Evolutionary conservation across 30 jellyfish, hydroid and myxozoan species (phyloP), one percentile per base, ranked within the genome.

Genomic region (Haliclystus octoradiatus): DNA sequence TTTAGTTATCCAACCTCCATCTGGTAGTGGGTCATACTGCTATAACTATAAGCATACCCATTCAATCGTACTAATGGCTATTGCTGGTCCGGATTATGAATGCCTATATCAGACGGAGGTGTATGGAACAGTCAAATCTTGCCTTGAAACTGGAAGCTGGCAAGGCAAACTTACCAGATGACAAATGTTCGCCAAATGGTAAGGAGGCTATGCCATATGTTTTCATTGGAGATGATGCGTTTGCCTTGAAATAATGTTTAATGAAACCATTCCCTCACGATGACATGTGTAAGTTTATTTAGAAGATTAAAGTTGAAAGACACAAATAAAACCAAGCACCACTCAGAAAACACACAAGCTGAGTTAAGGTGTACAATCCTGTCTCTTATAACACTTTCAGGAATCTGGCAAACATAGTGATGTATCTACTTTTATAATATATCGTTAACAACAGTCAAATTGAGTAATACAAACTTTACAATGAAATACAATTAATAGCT

Each of bases 141-240:
- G 14, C 9, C 19, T 40, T 19, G 31, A 62, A 76, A 62, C 30
- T 73, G 33, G 84, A 73, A 40, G 61, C 61, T 23, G 68, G 69
- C 22, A 57, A 34, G 22, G 27, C 33, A 26, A 23, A 34, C 63
- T 2, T 73, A 24, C 84, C 84, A 27, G 69, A 46, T 57, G 47
- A n/a, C 26, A 47, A 26, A 25, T 23, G 66, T 63, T 76, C 52
- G 23, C 74, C 62, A 19, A 49, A 49, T 72, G 9, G 85, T 63
- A 23, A 12, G 19, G 50, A n/a, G 31, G 49, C 33, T 32, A 67
- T 79, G 23, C 85, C 79, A 24, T 62, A 74, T 50, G 79, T 82
- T 26, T 50, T 82, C 64, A 33, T 67, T 66, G 78, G 79, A 15
- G 93, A 82, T 51, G 94, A 72, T 72, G 94, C 89, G 26, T 81